These are phyloP conservation scores for Ctenomys sociabilis DNA, from an alignment of 2,113 vertebrate species.

Conservation along the genomic window DNA sequence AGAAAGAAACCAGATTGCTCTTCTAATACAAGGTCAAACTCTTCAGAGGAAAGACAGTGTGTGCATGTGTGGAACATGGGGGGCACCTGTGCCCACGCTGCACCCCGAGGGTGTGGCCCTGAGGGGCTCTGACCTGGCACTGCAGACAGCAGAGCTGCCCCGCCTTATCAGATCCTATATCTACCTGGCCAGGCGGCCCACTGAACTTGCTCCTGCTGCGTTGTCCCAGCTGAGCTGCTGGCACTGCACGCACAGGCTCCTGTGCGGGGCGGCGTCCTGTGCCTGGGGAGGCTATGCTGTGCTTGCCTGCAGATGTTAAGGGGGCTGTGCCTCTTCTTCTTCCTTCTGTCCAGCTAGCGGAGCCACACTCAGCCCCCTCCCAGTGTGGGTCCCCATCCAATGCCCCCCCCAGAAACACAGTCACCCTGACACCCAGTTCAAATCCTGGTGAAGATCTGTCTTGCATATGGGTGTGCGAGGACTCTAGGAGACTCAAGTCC, in stretches of 20 bases:
- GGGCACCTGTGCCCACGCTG: neutral
- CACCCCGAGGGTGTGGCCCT: neutral
- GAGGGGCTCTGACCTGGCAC: neutral
- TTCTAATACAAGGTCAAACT: constrained; percentile 18
- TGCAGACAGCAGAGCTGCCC: neutral
- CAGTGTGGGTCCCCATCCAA: neutral
- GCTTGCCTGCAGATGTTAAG: neutral
- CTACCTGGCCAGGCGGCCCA: neutral
- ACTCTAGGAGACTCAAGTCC: too few relatives aligned
- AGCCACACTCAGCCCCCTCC: neutral
- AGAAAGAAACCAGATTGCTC: constrained; percentile 24
- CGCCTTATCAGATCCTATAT: neutral
- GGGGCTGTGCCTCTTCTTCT: neutral
- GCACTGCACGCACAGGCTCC: neutral
- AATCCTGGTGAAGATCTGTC: neutral
- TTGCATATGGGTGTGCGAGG: neutral
- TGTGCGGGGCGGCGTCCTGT: neutral
- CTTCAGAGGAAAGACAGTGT: constrained; percentile 58
- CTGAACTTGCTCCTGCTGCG: neutral
- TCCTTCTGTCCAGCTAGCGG: neutral
- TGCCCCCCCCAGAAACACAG: neutral
- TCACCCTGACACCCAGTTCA: neutral
- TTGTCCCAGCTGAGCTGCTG: neutral
- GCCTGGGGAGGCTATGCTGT: neutral
- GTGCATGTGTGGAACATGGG: neutral